Evolutionary conservation across 2,888 invertebrate genomes (phyloP).

Genomic region (Pammene aurita): DNA sequence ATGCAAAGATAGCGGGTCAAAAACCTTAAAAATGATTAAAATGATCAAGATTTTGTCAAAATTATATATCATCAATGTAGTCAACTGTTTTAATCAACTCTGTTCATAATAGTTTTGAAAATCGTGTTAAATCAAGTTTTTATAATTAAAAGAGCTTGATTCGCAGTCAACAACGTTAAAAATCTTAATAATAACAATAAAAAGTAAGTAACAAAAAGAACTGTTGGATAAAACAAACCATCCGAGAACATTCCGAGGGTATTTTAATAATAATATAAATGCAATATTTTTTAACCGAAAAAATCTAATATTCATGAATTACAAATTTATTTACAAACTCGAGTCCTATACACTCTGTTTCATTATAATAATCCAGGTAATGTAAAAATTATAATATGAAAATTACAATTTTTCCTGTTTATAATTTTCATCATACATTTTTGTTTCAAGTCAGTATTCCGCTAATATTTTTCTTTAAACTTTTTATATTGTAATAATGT

Average conservation of each 20-base stretch:
- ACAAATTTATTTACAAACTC: constrained; percentile 78
- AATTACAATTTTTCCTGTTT: constrained; percentile 25
- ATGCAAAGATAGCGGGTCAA: constrained; percentile 73
- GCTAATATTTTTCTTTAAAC: constrained; percentile 73
- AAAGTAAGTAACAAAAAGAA: constrained; percentile 78
- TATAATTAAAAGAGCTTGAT: constrained; percentile 58
- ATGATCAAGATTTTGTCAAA: constrained; percentile 30
- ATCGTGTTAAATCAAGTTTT: constrained; percentile 46
- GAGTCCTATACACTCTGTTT: constrained; percentile 57
- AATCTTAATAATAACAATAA: constrained; percentile 82
- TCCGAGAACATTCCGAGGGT: constrained; percentile 76
- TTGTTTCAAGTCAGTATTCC: constrained; percentile 69
- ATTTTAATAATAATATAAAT: constrained; percentile 71
- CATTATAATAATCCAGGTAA: constrained; percentile 25
- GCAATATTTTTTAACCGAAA: constrained; percentile 76
- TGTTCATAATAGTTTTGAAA: constrained; percentile 26
- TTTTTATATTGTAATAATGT: constrained; percentile 75
- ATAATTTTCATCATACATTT: constrained; percentile 41
- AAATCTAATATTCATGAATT: constrained; percentile 68
- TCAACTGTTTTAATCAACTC: constrained; percentile 26
- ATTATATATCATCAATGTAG: constrained; percentile 21
- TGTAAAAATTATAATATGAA: constrained; percentile 35
- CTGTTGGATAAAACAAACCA: constrained; percentile 74
- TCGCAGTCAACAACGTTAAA: constrained; percentile 80
- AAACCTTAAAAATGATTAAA: constrained; percentile 33